Evolutionary conservation across 2,113 vertebrate species (phyloP).

Genomic region (Burhinus bistriatus): DNA sequence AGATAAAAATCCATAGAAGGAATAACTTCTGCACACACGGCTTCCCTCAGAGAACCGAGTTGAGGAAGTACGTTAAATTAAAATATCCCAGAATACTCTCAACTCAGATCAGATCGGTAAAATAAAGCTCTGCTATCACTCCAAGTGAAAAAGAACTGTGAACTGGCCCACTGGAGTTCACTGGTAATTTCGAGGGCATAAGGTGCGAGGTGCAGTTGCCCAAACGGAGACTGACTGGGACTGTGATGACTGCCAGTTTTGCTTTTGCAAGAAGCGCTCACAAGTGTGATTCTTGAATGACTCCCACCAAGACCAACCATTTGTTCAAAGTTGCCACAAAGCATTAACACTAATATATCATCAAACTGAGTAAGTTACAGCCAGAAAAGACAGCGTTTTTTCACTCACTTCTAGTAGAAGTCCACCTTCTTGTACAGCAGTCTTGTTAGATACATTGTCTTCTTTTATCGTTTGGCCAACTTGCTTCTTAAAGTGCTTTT

Average conservation of each 20-base stretch:
- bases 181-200: not conserved
- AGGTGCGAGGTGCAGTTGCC: not conserved
- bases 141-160: not conserved
- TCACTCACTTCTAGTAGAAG: conserved; percentile 90
- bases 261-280: not conserved
- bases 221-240: not conserved
- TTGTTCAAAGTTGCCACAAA: not conserved
- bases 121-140: not conserved
- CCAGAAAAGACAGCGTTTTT: not conserved
- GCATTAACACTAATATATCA: not conserved
- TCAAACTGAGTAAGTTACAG: not conserved
- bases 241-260: not conserved
- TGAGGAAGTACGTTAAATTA: not conserved
- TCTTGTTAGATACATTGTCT: conserved; percentile 33
- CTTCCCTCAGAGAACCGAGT: not conserved
- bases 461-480: conserved; percentile 75
- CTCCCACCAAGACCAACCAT: not conserved
- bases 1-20: not conserved
- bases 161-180: not conserved
- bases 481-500: conserved; percentile 78
- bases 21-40: not conserved
- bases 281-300: not conserved
- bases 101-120: not conserved
- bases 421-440: conserved; percentile 80
- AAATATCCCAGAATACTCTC: not conserved